These are phyloP conservation scores for Zalophus californianus DNA, from an alignment of 2,797 vertebrate genomes.

Conservation along the genomic window DNA sequence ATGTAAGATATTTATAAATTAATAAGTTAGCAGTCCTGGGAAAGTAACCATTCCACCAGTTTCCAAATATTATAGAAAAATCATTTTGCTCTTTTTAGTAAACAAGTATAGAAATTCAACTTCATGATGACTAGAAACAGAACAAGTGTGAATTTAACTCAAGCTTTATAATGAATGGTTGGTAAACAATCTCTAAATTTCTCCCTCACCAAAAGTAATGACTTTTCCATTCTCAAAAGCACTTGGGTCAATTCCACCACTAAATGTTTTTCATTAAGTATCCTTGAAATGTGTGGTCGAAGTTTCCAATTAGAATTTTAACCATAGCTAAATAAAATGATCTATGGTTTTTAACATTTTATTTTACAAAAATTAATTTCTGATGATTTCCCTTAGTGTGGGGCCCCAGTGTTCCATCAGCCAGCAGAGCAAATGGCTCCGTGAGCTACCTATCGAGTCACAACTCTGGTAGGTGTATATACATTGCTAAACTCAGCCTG, in stretches of 20 bases:
- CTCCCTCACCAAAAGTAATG: conserved; percentile 14
- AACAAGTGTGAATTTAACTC: not conserved
- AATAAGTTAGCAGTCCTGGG: conserved; percentile 7
- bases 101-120: conserved; percentile 12
- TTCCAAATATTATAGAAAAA: not conserved
- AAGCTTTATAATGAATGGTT: not conserved
- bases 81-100: conserved; percentile 3
- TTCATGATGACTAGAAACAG: not conserved
- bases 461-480: not conserved
- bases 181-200: conserved; percentile 45
- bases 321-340: not conserved
- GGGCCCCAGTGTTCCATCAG: not conserved
- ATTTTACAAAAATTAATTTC: not conserved
- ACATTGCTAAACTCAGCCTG: not conserved
- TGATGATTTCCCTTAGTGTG: not conserved
- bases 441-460: not conserved
- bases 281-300: not conserved
- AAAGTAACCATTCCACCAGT: conserved; percentile 13
- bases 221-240: conserved; percentile 28
- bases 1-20: conserved; percentile 47
- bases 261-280: conserved; percentile 36
- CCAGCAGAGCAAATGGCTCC: not conserved
- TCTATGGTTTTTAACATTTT: not conserved
- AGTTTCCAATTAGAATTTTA: conserved; percentile 26
- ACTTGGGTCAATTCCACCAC: conserved; percentile 3